Conservation (phyloP, 2,888 invertebrate species). For the Tricholauxania praeusta region DNA sequence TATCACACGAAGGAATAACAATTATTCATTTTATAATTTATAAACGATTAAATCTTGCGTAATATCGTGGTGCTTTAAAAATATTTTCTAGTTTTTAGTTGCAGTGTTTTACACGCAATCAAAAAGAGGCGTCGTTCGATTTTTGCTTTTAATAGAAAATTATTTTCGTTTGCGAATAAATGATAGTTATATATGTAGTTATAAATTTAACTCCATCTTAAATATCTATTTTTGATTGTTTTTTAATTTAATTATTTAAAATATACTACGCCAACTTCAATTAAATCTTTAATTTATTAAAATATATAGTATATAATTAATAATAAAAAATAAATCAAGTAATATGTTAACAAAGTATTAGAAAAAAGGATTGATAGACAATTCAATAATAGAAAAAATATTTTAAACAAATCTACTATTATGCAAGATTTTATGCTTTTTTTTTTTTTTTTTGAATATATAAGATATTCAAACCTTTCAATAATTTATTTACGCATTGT, state of each 20-base stretch:
- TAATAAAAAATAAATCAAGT: too few species aligned
- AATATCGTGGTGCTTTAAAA: constrained; percentile 21
- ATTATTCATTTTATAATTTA: constrained; percentile 32
- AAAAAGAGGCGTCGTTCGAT: background rate
- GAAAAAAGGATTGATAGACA: too few species aligned
- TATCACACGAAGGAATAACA: constrained; percentile 54
- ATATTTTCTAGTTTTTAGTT: constrained; percentile 12
- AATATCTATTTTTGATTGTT: constrained; percentile 30
- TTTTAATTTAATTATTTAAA: background rate
- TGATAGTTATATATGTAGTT: background rate
- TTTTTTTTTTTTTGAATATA: too few species aligned
- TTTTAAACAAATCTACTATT: constrained; percentile 17
- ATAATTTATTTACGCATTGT: constrained; percentile 27
- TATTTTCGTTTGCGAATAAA: background rate
- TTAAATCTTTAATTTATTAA: constrained; percentile 19
- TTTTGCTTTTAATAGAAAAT: background rate
- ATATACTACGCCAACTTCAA: background rate
- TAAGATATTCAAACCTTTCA: background rate
- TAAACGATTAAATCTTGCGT: constrained; percentile 30
- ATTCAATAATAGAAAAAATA: too few species aligned
- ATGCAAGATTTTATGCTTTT: constrained; percentile 8
- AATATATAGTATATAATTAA: too few species aligned
- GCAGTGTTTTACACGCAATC: constrained; percentile 11
- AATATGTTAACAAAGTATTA: too few species aligned
- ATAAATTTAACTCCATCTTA: constrained; percentile 7